Conservation (phyloP, 2,888 invertebrate genomes). For the Eucriotettix oculatus region DNA sequence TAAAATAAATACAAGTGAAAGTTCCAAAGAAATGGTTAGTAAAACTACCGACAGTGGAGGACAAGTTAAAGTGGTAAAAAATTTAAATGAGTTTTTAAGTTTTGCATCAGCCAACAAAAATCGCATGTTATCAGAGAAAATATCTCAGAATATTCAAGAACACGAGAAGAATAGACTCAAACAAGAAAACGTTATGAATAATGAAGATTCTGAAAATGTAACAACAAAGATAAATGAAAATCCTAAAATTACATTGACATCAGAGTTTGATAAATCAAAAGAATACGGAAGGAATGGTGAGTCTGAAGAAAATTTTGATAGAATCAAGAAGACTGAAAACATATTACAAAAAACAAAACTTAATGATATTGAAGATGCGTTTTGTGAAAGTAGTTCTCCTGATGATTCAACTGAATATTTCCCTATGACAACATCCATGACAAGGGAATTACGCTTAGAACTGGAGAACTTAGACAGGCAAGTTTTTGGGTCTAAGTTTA, state of each 20-base stretch:
- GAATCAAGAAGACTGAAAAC: not conserved
- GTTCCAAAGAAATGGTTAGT: conserved; percentile 26
- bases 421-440: conserved; percentile 76
- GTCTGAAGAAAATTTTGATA: not conserved
- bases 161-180: conserved; percentile 3
- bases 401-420: conserved; percentile 71
- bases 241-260: not conserved
- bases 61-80: conserved; percentile 43
- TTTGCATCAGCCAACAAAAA: conserved; percentile 52
- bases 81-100: conserved; percentile 69
- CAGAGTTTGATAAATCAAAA: not conserved
- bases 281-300: not conserved
- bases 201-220: conserved; percentile 10
- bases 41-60: conserved; percentile 21
- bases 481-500: conserved; percentile 45
- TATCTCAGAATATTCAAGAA: conserved; percentile 1
- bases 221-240: not conserved
- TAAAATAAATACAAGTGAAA: conserved; percentile 29
- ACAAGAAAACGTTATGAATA: conserved; percentile 6
- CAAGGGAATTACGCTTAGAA: conserved; percentile 64
- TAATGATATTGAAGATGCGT: not conserved
- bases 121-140: conserved; percentile 15
- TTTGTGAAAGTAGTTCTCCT: conserved; percentile 46
- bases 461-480: conserved; percentile 70
- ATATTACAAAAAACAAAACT: not conserved